phyloP scores from a whole-genome alignment of 2,113 vertebrate genomes.

The Phainopepla nitens region DNA sequence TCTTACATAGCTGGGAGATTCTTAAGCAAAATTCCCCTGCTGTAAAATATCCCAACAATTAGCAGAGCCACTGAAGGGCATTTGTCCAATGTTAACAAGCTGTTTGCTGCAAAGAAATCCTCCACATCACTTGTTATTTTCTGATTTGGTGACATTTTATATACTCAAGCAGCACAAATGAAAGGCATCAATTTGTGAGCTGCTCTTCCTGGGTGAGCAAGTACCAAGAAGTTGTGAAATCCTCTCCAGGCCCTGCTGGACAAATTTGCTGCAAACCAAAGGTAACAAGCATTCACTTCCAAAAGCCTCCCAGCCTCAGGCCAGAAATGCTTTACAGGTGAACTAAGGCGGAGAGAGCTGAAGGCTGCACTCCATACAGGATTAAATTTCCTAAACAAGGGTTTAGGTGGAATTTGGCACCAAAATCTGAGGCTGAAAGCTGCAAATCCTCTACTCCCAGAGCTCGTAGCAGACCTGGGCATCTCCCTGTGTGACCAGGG shows the following conservation, averaged over 20 bases:
- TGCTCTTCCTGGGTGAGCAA: neutral
- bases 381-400: neutral
- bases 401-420: neutral
- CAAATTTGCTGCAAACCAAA: neutral
- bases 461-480: neutral
- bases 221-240: fast-evolving
- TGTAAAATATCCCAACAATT: neutral
- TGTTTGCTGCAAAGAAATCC: neutral
- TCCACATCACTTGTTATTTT: fast-evolving
- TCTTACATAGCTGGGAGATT: neutral
- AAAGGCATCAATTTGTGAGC: neutral
- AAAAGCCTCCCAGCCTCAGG: neutral
- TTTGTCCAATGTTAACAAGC: neutral
- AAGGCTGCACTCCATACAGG: neutral
- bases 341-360: neutral
- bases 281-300: neutral
- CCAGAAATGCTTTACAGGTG: neutral
- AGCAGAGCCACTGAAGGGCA: neutral
- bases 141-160: neutral
- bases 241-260: neutral
- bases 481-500: neutral
- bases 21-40: neutral
- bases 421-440: neutral
- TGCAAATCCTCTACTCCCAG: neutral
- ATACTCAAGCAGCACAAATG: neutral